A percentile compares a stretch with the other conserved stretches of the same genome.
These are phyloP conservation scores for Danaus chrysippus DNA, from an alignment of 2,888 invertebrate genomes.

Conservation along the genomic window DNA sequence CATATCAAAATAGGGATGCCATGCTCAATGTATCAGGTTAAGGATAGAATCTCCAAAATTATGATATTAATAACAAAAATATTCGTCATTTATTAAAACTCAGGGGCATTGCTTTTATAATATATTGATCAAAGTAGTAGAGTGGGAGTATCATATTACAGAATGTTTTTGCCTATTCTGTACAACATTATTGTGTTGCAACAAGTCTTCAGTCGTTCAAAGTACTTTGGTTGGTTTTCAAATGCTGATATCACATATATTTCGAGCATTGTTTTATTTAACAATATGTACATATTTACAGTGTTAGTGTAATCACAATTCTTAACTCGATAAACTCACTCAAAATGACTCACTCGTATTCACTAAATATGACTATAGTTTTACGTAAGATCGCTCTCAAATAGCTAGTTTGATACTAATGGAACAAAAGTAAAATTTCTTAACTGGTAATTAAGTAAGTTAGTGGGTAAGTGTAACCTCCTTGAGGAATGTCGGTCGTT, in stretches of 20 bases:
- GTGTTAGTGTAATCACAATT: no score
- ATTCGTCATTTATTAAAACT: no score
- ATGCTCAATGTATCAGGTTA: no score
- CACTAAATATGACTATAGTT: no score
- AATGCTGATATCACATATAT: slow-evolving; percentile 8
- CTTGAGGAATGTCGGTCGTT: slow-evolving; percentile 30
- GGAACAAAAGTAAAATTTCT: slow-evolving; percentile 11
- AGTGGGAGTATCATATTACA: neutral
- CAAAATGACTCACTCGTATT: no score
- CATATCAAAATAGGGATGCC: no score
- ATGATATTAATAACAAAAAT: no score
- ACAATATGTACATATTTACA: neutral
- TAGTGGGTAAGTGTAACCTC: slow-evolving; percentile 35
- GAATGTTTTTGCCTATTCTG: slow-evolving; percentile 3
- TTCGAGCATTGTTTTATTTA: neutral
- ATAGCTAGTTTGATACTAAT: neutral
- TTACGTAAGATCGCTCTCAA: neutral
- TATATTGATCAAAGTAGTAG: neutral
- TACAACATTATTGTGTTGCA: neutral
- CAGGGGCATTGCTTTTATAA: neutral
- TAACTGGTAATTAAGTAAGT: slow-evolving; percentile 28
- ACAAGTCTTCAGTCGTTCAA: neutral
- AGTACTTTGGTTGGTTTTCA: slow-evolving; percentile 6
- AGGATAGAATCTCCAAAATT: no score
- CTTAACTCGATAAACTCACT: no score